Evolutionary conservation across 2,797 vertebrate genomes (phyloP), one percentile per base, ranked within the genome.

Genomic region (Lacerta agilis): DNA sequence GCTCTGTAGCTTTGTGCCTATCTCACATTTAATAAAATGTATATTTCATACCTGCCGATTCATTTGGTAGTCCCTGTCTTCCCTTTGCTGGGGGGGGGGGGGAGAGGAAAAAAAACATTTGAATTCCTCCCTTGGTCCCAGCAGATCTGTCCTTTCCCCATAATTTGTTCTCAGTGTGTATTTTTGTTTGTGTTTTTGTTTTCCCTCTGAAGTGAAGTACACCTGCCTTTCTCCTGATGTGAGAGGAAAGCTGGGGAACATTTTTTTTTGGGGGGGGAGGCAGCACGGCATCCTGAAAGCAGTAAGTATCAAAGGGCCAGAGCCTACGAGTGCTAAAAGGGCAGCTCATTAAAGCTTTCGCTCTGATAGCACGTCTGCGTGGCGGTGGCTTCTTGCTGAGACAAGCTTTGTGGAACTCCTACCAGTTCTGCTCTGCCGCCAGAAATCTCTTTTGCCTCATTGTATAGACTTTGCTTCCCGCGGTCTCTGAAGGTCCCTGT

Each of bases 281-380:
- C 45, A 92, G 83, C 81, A 3, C 18, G 58, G 0, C 71, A 27
- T 64, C 61, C 17, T 90, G 27, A 91, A 89, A 91, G 1, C 18
- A 2, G 7, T 81, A 90, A 83, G 29, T 73, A 75, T 89, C 4
- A 64, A 86, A 88, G 77, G 82, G 6, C 18, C 61, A 80, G 83
- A 80, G 41, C 5, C 25, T 23, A 0, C 8, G 88, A 49, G 27
- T 8, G 49, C 82, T 92, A 88, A 94, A 91, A 91, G 1, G 69
- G 78, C 78, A 87, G 2, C n/a, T 94, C 17, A 86, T 92, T 92
- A 92, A 93, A 89, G n/a, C 81, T 91, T 92, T 82, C 64, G 66
- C 61, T 94, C 82, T 0, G 6, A 91, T 92, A 88, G 36, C 4
- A 45, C n/a, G 84, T 20, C 29, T 85, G 8, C 87, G n/a, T 85